Base-by-base conservation (phyloP, 2,113 vertebrate genomes). In the Caranx melampygus region DNA sequence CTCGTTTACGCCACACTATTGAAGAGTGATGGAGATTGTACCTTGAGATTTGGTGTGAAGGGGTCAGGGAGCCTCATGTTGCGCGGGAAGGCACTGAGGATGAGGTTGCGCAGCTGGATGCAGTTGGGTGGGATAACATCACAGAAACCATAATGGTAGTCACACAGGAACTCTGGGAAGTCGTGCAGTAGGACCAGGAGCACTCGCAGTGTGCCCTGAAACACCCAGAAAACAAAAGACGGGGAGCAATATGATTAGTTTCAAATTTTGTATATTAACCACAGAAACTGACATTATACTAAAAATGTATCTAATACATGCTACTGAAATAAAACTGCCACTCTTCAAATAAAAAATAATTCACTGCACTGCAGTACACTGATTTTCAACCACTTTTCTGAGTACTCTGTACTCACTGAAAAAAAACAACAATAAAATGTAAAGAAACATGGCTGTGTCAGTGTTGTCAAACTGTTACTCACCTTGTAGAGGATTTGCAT, bases 401-500 rank as follows among this genome's bases (percentile, higher is more conserved):
- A 7, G 49, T 51, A 26, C 26, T 26, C 26, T 26, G 26, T 26
- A 45, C 44, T 45, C 3, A 45, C 44, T 45, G 44, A 13, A 13
- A 11, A 45, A 45, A 45, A 16, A 8, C 26, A 35, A 12, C 13
- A 26, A 26, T 10, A 55, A 12, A 63, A 20, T 0, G 47, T 55
- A 21, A 16, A 51, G 6, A 59, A 77, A 51, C 16, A 49, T n/a
- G 15, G 26, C 26, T 3, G 14, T 15, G 4, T 47, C 44, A 45
- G 4, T 75, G 16, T 13, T 20, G 55, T 33, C 15, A 42, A 34
- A 45, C 52, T 16, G 33, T 35, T 31, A 9, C n/a, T 2, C 94
- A 99, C 98, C 98, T 99, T 99, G 90, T 99, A 99, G 86, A 99
- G 98, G 84, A 99, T 99, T 97, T 99, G 98, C 98, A 99, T 99